Evolutionary conservation across 2,797 vertebrate species (phyloP).

Genomic region (Pelobates cultripes): DNA sequence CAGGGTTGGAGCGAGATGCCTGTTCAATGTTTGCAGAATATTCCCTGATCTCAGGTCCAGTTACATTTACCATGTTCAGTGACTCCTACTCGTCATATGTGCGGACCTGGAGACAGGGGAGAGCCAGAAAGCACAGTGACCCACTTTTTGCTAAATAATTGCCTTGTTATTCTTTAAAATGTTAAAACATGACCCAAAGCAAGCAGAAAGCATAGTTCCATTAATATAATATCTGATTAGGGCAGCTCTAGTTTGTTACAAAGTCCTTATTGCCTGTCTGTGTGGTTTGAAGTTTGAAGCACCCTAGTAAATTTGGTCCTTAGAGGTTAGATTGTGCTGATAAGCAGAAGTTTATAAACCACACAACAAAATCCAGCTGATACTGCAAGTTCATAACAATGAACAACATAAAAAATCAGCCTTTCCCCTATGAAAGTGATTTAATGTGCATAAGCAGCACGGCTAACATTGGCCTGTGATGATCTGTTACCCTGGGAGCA

Average conservation of each 20-base stretch:
- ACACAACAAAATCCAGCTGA: conserved; percentile 30
- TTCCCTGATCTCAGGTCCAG: too few relatives aligned
- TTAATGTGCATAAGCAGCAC: conserved; percentile 5
- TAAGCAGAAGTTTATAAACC: conserved; percentile 1
- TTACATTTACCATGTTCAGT: too few relatives aligned
- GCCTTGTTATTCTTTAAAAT: too few relatives aligned
- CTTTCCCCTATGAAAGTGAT: not conserved
- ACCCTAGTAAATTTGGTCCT: conserved; percentile 30
- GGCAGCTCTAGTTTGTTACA: not conserved
- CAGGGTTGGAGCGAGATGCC: too few relatives aligned
- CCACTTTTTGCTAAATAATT: too few relatives aligned
- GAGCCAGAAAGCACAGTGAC: too few relatives aligned
- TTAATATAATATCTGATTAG: conserved; percentile 7
- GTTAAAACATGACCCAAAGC: too few relatives aligned
- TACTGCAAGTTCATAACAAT: conserved; percentile 33
- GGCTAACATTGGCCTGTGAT: not conserved
- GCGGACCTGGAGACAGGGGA: too few relatives aligned
- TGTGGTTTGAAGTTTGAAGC: conserved; percentile 11
- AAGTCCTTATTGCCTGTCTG: not conserved
- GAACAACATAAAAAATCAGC: conserved; percentile 20
- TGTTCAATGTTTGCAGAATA: too few relatives aligned
- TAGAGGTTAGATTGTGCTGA: conserved; percentile 39
- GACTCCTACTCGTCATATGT: too few relatives aligned
- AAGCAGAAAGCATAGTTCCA: too few relatives aligned
- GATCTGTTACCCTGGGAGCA: not conserved